Evolutionary conservation across 2,113 vertebrate species (phyloP).

Genomic region (Oryctolagus cuniculus): mOryCun1.1 NC_091433.1:144156001-144156500

Average conservation of each 20-base stretch:
- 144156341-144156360: neutral
- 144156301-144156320: constrained; percentile 21
- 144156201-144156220: neutral
- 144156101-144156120: no score
- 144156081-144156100: no score
- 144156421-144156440: neutral
- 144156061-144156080: no score
- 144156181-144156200: no score
- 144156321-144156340: constrained; percentile 12
- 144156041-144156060: no score
- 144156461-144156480: neutral
- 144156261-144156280: neutral
- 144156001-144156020: no score
- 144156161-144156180: no score
- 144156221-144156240: neutral
- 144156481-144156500: neutral
- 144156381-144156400: neutral
- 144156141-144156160: no score
- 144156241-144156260: constrained; percentile 14
- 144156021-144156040: no score
- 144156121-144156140: no score
- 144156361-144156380: constrained; percentile 23
- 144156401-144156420: neutral
- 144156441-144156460: neutral
- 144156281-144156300: neutral